A percentile compares a stretch with the other conserved stretches of the same genome.
Evolutionary conservation across 1,140 invertebrate genomes (phyloP).

Genomic region (Drosophila mojavensis): DNA sequence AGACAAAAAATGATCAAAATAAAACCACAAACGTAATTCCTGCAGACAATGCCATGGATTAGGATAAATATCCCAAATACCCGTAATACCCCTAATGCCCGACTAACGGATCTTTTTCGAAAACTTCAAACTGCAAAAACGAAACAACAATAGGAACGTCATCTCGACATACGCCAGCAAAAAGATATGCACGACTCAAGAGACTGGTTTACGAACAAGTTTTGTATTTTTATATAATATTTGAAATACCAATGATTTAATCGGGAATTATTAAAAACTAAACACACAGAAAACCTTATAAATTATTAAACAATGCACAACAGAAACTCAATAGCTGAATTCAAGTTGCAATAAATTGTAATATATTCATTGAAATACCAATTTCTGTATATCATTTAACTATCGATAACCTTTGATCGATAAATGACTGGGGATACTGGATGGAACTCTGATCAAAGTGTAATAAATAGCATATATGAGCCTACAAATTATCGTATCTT

Average conservation of each 20-base stretch:
- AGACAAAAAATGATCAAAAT: background rate
- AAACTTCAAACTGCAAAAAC: background rate
- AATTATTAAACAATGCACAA: background rate
- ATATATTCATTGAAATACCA: slow-evolving; percentile 1
- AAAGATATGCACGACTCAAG: slow-evolving; percentile 15
- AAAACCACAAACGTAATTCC: slow-evolving; percentile 11
- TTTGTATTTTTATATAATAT: slow-evolving; percentile 4
- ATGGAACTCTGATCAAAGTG: no score
- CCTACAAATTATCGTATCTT: no score
- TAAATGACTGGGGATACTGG: background rate
- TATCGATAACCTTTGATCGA: background rate
- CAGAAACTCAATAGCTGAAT: background rate
- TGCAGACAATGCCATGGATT: background rate
- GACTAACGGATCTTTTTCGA: slow-evolving; percentile 1
- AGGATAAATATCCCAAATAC: slow-evolving; percentile 4
- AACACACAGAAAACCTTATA: background rate
- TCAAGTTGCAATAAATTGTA: background rate
- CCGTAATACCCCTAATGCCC: slow-evolving; percentile 16
- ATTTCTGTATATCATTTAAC: background rate
- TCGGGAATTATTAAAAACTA: slow-evolving; percentile 12
- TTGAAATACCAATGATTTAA: slow-evolving; percentile 34
- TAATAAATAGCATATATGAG: no score
- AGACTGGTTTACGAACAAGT: slow-evolving; percentile 42
- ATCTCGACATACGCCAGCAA: slow-evolving; percentile 12
- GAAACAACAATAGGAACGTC: slow-evolving; percentile 13